Percentiles rank a stretch among this genome's conserved stretches.
Conservation (phyloP, 2,113 vertebrate genomes). For the Peromyscus maniculatus region DNA sequence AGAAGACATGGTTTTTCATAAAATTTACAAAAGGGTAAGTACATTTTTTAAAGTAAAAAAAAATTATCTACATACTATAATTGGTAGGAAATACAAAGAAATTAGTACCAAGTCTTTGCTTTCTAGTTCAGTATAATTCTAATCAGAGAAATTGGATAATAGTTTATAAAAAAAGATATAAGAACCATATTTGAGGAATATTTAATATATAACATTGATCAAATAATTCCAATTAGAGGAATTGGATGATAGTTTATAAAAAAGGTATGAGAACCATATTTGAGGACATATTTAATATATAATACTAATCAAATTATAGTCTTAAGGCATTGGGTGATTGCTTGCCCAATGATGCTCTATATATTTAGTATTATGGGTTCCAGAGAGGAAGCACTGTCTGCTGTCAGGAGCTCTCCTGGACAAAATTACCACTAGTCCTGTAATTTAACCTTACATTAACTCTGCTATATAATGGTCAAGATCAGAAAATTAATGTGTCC, state of each 20-base stretch:
- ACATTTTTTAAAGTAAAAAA: not conserved
- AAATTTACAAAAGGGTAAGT: not conserved
- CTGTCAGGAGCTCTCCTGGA: not conserved
- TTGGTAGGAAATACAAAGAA: not conserved
- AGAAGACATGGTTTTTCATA: not conserved
- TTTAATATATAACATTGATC: not conserved
- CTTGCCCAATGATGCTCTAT: not conserved
- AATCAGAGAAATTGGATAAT: not conserved
- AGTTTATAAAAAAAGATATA: not conserved
- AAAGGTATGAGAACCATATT: not conserved
- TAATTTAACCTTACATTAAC: not conserved
- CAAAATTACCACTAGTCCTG: not conserved
- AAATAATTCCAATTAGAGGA: not conserved
- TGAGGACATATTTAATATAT: not conserved
- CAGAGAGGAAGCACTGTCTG: not conserved
- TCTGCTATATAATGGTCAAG: not conserved
- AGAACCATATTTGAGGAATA: not conserved
- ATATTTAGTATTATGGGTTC: not conserved
- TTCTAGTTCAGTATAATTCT: not conserved
- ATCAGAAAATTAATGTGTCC: not conserved
- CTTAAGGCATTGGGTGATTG: not conserved
- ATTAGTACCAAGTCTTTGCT: not conserved
- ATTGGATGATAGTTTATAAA: not conserved
- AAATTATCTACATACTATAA: not conserved
- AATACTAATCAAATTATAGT: not conserved